Conservation (phyloP, 2,797 vertebrate genomes). For the Tarsius wallacei region DNA sequence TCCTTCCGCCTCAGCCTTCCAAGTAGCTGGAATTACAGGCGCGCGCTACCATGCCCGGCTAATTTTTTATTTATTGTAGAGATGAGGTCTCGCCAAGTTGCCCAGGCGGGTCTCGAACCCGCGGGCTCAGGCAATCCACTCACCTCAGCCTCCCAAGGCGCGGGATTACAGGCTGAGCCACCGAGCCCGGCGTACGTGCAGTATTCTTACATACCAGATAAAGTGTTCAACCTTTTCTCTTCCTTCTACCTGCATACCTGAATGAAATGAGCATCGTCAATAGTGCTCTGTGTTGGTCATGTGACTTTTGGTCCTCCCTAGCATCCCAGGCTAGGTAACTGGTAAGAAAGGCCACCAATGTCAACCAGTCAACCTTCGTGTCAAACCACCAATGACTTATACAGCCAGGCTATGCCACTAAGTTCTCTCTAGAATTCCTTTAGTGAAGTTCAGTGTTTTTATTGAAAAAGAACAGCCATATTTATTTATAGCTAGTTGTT, state of each 20-base stretch:
- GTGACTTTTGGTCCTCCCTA: neutral
- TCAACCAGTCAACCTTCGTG: neutral
- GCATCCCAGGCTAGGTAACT: neutral
- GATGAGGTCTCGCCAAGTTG: too few relatives aligned
- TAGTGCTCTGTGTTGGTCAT: neutral
- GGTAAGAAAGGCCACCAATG: neutral
- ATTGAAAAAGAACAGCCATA: conserved; percentile 1
- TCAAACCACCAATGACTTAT: neutral
- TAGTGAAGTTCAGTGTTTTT: neutral
- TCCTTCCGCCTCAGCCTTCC: too few relatives aligned
- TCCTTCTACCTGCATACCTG: neutral
- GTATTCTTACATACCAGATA: neutral
- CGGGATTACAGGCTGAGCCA: too few relatives aligned
- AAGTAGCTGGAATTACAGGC: too few relatives aligned
- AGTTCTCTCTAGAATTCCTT: neutral
- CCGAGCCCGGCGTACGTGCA: too few relatives aligned
- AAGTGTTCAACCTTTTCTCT: neutral
- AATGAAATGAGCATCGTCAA: neutral
- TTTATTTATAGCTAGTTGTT: neutral
- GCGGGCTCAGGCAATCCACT: too few relatives aligned
- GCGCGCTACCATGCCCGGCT: too few relatives aligned
- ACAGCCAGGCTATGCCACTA: neutral
- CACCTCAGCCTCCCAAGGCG: too few relatives aligned
- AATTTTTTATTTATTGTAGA: too few relatives aligned
- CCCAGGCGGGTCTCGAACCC: too few relatives aligned